These are phyloP conservation scores for Prietella phreatophila DNA, from an alignment of 2,113 vertebrate species.

Conservation along the genomic window DNA sequence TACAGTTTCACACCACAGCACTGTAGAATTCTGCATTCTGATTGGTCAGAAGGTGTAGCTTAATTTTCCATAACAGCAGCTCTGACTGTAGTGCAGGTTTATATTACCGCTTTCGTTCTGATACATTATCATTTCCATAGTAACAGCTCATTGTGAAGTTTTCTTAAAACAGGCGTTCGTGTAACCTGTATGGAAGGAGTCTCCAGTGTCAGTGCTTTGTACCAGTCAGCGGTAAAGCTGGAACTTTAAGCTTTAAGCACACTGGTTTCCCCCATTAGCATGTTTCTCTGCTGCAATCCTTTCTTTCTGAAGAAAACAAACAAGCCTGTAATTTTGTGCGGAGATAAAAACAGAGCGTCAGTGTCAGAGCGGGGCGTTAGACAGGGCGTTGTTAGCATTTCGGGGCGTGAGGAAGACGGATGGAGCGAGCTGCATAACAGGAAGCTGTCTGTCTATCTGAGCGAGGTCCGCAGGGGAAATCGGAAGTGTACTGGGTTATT, in stretches of 20 bases:
- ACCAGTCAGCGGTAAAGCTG: background rate
- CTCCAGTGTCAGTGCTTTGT: background rate
- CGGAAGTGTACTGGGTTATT: conserved; percentile 27
- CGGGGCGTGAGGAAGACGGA: background rate
- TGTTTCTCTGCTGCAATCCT: background rate
- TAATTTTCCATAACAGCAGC: background rate
- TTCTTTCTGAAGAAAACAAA: background rate
- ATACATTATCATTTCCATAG: background rate
- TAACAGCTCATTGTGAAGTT: background rate
- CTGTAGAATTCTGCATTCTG: background rate
- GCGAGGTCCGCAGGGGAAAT: conserved; percentile 12
- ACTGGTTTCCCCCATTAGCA: no score
- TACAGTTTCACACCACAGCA: background rate
- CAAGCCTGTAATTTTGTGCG: conserved; percentile 7
- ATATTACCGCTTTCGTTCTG: background rate
- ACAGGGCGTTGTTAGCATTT: background rate
- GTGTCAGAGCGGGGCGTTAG: background rate
- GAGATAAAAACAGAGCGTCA: background rate
- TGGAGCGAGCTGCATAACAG: background rate
- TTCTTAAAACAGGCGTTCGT: background rate
- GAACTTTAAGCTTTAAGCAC: background rate
- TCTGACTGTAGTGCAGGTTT: background rate
- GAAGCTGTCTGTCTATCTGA: conserved; percentile 9
- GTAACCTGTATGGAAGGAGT: background rate
- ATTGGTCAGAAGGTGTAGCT: background rate